A percentile compares a stretch with the other conserved stretches of the same genome.
Conservation (phyloP, 2,888 invertebrate genomes). For the Tupiocoris notatus region DNA sequence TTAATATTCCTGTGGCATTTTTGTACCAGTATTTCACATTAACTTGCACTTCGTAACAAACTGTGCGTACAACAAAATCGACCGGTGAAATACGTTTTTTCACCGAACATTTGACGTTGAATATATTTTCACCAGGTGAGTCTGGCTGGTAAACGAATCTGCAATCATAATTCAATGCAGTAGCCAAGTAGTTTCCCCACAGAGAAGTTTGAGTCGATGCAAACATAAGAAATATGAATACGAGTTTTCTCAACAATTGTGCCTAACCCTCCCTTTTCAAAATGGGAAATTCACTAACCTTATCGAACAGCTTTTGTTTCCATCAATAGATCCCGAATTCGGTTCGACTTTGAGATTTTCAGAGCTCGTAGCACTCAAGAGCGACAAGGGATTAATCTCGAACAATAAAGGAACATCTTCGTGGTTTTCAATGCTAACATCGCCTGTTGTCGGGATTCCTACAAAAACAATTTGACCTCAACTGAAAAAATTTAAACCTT, state of each 20-base stretch:
- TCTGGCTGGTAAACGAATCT: conserved; percentile 6
- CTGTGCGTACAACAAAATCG: conserved; percentile 12
- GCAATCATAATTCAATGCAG: too few species aligned
- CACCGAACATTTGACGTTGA: conserved; percentile 19
- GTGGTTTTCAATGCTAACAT: background rate
- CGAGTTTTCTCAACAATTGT: too few species aligned
- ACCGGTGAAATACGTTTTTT: background rate
- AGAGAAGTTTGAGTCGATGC: too few species aligned
- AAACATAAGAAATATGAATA: too few species aligned
- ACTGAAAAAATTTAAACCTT: too few species aligned
- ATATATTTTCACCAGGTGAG: conserved; percentile 1
- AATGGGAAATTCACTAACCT: background rate
- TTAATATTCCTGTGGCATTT: background rate
- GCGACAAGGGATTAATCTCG: background rate
- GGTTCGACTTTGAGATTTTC: conserved; percentile 6
- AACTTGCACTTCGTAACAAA: conserved; percentile 14
- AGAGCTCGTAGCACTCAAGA: background rate
- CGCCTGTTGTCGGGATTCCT: conserved; percentile 6
- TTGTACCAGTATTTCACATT: conserved; percentile 5
- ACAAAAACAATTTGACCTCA: too few species aligned
- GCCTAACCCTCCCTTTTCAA: too few species aligned
- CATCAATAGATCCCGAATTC: background rate
- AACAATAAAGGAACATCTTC: conserved; percentile 19
- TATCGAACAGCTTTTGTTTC: background rate
- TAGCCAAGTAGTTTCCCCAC: too few species aligned